Percentiles rank a stretch among this genome's conserved stretches.
Conservation (phyloP, 2,113 vertebrate species). For the Ammodytes dubius region DNA sequence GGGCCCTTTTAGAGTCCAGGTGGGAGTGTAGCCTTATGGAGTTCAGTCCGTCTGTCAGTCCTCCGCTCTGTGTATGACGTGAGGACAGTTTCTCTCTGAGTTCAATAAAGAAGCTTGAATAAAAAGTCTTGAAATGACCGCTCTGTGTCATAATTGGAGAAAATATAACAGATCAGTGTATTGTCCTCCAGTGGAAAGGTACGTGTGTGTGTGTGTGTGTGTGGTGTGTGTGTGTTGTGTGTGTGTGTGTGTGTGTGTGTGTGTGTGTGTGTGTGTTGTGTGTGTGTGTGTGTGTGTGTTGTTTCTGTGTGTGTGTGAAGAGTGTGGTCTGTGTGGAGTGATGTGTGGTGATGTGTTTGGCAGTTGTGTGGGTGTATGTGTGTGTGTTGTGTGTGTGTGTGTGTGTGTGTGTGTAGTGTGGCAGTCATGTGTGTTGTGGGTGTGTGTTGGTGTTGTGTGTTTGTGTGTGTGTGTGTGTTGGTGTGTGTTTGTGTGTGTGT, state of each 20-base stretch:
- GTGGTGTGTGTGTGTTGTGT: conserved; percentile 30
- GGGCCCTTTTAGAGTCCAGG: conserved; percentile 34
- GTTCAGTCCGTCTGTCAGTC: conserved; percentile 43
- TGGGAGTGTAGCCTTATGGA: conserved; percentile 19
- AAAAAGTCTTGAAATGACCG: conserved; percentile 36
- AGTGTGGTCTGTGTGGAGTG: no score
- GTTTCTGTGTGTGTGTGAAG: no score
- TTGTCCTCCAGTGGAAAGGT: conserved; percentile 51
- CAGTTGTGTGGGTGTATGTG: no score
- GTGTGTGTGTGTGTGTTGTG: conserved; percentile 20
- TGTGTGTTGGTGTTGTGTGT: no score
- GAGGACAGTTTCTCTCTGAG: conserved; percentile 28
- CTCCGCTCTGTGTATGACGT: conserved; percentile 29
- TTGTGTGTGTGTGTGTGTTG: no score
- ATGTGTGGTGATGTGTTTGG: no score
- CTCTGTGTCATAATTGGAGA: conserved; percentile 28
- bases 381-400: no score
- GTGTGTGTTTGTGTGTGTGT: no score
- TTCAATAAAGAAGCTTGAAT: conserved; percentile 25
- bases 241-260: conserved; percentile 40
- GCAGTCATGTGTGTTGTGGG: no score
- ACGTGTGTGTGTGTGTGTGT: conserved; percentile 16
- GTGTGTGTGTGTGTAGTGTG: no score
- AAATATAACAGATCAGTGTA: conserved; percentile 42
- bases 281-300: conserved; percentile 13